A percentile compares a stretch with the other conserved stretches of the same genome.
phyloP scores from a whole-genome alignment of 2,113 vertebrate genomes.

The Micromys minutus region DNA sequence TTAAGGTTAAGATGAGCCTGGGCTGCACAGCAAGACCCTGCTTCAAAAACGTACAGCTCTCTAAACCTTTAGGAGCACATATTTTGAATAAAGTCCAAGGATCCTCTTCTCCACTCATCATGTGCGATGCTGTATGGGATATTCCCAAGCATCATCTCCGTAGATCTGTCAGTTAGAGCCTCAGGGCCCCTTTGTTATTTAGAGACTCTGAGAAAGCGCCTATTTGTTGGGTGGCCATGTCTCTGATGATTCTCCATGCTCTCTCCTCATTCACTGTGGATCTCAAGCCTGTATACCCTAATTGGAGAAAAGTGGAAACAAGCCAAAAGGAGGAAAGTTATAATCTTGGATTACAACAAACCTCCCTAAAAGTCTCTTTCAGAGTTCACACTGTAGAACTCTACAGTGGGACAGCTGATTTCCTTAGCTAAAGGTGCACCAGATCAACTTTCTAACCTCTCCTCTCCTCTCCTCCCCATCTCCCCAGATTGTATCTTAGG shows the following conservation, averaged over 20 bases:
- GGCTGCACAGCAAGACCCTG: not conserved
- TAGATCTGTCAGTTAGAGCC: not conserved
- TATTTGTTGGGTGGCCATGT: not conserved
- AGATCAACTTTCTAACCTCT: not conserved
- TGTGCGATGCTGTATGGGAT: not conserved
- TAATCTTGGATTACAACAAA: not conserved
- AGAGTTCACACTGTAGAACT: not conserved
- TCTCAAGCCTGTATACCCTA: not conserved
- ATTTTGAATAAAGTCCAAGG: not conserved
- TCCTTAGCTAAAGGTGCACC: not conserved
- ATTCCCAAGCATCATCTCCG: not conserved
- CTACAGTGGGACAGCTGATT: not conserved
- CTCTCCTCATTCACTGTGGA: not conserved
- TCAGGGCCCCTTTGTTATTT: not conserved
- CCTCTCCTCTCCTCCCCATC: fast-evolving
- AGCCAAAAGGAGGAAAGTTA: not conserved
- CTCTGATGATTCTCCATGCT: not conserved
- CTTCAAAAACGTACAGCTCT: not conserved
- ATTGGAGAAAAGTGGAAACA: no score
- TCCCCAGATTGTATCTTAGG: not conserved
- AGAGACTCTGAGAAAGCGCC: not conserved
- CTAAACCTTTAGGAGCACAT: not conserved
- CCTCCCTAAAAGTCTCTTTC: not conserved
- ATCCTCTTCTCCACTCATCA: not conserved
- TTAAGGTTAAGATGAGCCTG: no score